A percentile compares a stretch with the other conserved stretches of the same genome.
Conservation (phyloP, 2,797 vertebrate species). For the Micrastur ruficollis region DNA sequence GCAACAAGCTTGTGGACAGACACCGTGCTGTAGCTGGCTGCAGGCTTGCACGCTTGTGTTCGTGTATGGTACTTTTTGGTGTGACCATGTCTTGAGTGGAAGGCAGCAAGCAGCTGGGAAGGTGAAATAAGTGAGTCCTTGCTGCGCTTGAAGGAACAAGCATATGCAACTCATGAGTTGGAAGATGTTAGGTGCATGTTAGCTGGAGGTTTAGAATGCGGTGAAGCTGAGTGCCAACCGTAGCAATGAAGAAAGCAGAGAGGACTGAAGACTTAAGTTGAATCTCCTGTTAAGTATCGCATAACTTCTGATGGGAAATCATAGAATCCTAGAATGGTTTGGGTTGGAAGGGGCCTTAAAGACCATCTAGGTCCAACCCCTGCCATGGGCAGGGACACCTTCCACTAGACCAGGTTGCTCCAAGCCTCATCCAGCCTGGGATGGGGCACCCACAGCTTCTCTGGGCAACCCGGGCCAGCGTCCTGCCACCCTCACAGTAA, state of each 20-base stretch:
- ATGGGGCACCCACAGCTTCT: too few species aligned
- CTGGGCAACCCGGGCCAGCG: too few species aligned
- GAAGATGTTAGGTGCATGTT: background rate
- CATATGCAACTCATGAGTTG: accelerated
- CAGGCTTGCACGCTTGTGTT: accelerated
- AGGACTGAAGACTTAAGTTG: background rate
- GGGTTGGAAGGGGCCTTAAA: too few species aligned
- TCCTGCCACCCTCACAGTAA: too few species aligned
- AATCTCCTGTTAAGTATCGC: background rate
- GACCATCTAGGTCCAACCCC: too few species aligned
- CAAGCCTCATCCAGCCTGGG: too few species aligned
- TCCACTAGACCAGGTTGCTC: too few species aligned
- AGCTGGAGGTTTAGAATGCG: background rate
- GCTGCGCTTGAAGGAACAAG: background rate
- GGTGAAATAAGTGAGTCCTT: background rate
- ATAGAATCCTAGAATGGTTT: too few species aligned
- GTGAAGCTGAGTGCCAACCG: background rate
- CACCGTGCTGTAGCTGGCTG: background rate
- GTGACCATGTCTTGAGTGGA: background rate
- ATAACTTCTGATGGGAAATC: background rate
- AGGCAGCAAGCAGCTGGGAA: background rate
- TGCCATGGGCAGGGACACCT: too few species aligned
- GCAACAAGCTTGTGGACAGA: accelerated
- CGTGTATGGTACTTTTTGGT: accelerated
- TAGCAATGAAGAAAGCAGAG: background rate